These are phyloP conservation scores for Lingula anatina DNA, from an alignment of 2,888 invertebrate genomes.

Conservation along the genomic window DNA sequence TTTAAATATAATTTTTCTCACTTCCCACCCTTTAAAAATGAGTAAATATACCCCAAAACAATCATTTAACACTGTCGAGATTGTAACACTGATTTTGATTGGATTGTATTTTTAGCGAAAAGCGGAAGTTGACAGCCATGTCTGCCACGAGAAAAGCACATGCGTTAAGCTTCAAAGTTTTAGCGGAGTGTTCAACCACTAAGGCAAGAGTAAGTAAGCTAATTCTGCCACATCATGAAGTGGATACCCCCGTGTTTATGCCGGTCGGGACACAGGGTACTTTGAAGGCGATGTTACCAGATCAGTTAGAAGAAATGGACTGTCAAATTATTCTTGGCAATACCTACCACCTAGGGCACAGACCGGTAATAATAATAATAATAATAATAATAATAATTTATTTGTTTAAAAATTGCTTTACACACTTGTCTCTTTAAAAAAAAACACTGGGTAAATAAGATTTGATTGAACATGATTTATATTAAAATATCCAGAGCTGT, in stretches of 20 bases:
- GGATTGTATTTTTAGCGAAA: conserved; percentile 7
- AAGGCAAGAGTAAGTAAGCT: conserved; percentile 78
- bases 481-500: too few relatives aligned
- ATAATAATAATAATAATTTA: too few relatives aligned
- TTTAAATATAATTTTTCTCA: too few relatives aligned
- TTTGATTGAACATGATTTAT: too few relatives aligned
- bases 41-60: too few relatives aligned
- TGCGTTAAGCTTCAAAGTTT: conserved; percentile 61
- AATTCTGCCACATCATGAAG: conserved; percentile 76
- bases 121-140: conserved; percentile 19
- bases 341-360: conserved; percentile 79
- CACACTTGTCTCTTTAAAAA: too few relatives aligned
- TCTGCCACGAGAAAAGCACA: conserved; percentile 17
- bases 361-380: conserved; percentile 76
- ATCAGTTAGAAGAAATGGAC: conserved; percentile 81
- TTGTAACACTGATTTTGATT: conserved; percentile 11
- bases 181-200: conserved; percentile 73
- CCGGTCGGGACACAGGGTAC: conserved; percentile 75
- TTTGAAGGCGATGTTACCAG: conserved; percentile 85
- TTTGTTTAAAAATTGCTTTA: too few relatives aligned
- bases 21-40: too few relatives aligned
- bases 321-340: conserved; percentile 92
- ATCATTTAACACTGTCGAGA: conserved; percentile 1
- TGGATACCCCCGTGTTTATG: conserved; percentile 98
- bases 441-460: too few relatives aligned